A percentile compares a stretch with the other conserved stretches of the same genome.
Conservation (phyloP, 2,113 vertebrate genomes). For the Malurus alboscapulatus region DNA sequence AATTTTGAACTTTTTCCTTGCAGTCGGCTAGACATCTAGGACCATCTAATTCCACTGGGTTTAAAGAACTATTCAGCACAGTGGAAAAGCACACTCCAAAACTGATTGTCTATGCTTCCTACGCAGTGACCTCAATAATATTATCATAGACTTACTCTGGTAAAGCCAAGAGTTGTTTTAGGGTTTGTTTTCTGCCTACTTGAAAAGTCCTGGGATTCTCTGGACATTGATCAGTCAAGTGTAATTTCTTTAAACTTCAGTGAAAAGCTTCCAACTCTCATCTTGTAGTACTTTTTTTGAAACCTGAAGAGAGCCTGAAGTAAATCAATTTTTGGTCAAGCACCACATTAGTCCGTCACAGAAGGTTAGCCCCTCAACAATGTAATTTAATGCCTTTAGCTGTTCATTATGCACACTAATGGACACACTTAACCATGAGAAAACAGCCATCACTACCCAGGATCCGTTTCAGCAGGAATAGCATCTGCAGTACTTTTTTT, state of each 20-base stretch:
- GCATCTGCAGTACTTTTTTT: not conserved
- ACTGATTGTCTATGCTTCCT: not conserved
- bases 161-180: not conserved
- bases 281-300: not conserved
- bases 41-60: not conserved
- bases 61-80: not conserved
- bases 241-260: constrained; percentile 1
- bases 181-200: not conserved
- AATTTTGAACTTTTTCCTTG: not conserved
- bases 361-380: not conserved
- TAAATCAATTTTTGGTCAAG: not conserved
- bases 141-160: not conserved
- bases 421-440: not conserved
- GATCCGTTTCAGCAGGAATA: not conserved
- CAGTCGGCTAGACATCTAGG: not conserved
- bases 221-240: not conserved
- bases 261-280: not conserved
- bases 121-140: not conserved
- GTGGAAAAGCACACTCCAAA: not conserved
- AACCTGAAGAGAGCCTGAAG: constrained; percentile 2
- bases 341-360: constrained; percentile 27
- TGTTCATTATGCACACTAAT: not conserved
- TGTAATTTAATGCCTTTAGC: not conserved
- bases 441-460: not conserved
- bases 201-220: not conserved